These are phyloP conservation scores for Sebastes kiyomatsui DNA, from an alignment of 2,797 vertebrate genomes.

Conservation along the genomic window DNA sequence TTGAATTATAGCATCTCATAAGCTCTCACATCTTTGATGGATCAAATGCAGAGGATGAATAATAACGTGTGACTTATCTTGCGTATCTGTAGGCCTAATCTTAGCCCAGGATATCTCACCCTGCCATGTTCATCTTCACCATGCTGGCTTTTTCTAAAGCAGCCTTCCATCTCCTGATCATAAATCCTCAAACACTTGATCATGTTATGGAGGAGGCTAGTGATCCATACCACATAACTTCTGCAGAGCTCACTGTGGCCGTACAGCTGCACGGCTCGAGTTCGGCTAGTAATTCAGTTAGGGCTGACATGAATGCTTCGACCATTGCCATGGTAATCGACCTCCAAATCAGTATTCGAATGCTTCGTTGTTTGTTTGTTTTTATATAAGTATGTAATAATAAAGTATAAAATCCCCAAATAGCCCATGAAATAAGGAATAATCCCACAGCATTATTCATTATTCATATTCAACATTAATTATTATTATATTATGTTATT, in stretches of 20 bases:
- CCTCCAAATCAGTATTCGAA: too few species aligned
- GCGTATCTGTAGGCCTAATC: too few species aligned
- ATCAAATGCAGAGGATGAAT: background rate
- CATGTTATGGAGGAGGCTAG: background rate
- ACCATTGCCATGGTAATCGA: too few species aligned
- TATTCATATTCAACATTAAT: too few species aligned
- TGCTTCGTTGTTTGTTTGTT: too few species aligned
- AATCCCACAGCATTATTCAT: too few species aligned
- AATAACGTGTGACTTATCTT: background rate
- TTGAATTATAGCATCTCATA: background rate
- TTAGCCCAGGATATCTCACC: background rate
- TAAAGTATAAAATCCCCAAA: background rate
- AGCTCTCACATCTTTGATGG: background rate
- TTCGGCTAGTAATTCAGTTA: background rate
- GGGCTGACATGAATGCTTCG: too few species aligned
- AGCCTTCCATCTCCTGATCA: background rate
- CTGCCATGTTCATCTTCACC: background rate
- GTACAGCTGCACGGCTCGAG: background rate
- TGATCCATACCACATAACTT: background rate
- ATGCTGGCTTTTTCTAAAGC: background rate
- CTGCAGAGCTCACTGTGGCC: background rate
- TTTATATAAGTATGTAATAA: too few species aligned
- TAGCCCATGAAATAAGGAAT: too few species aligned
- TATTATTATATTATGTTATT: too few species aligned
- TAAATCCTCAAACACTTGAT: background rate